phyloP scores from a whole-genome alignment of 2,797 vertebrate species.

The Cyprinella venusta region DNA sequence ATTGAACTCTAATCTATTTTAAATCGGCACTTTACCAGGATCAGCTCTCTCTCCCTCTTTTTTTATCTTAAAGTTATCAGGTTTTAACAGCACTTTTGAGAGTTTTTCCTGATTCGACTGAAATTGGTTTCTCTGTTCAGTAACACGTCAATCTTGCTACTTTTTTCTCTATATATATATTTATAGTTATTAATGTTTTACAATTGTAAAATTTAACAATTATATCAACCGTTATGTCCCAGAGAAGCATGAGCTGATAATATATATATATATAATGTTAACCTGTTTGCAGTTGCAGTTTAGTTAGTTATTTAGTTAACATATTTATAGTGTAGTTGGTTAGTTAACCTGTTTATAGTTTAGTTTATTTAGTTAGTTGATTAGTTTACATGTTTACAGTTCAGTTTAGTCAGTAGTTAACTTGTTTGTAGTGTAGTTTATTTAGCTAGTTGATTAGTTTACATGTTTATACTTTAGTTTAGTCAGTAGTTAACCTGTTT shows the following conservation, averaged over 20 bases:
- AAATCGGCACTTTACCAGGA: not conserved
- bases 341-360: too few species aligned
- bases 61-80: not conserved
- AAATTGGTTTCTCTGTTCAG: not conserved
- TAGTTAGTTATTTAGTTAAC: not conserved
- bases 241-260: too few species aligned
- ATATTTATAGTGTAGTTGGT: too few species aligned
- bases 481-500: too few species aligned
- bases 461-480: too few species aligned
- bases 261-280: too few species aligned
- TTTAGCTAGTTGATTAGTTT: too few species aligned
- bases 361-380: not conserved
- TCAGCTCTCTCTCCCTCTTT: not conserved
- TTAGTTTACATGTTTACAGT: too few species aligned
- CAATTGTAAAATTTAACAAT: not conserved
- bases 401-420: too few species aligned
- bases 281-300: too few species aligned
- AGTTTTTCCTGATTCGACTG: slow-evolving; percentile 5
- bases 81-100: not conserved
- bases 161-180: too few species aligned
- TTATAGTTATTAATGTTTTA: not conserved
- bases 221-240: not conserved
- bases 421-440: too few species aligned
- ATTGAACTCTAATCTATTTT: not conserved
- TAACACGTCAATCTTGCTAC: not conserved